Percentiles rank a stretch among this genome's conserved stretches.
These are phyloP conservation scores for Podarcis lilfordi DNA, from an alignment of 2,797 vertebrate genomes.

Conservation along the genomic window DNA sequence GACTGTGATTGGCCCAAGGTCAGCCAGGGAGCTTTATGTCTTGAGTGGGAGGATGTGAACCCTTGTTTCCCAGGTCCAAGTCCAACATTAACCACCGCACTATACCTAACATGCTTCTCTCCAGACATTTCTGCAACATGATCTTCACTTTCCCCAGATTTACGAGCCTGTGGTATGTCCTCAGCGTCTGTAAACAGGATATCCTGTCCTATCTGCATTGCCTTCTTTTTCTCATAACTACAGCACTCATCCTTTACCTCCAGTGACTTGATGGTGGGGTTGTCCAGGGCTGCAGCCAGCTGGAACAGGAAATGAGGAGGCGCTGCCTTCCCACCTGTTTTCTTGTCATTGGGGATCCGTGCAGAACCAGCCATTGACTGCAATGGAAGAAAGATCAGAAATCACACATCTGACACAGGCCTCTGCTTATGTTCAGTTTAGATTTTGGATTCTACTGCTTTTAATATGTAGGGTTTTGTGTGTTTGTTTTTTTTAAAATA, in stretches of 20 bases:
- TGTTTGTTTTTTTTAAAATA: no score
- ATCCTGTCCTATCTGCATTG: neutral
- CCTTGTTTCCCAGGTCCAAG: no score
- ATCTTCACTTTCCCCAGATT: no score
- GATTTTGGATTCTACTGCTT: no score
- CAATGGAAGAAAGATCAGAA: neutral
- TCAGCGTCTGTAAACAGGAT: neutral
- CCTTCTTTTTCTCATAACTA: neutral
- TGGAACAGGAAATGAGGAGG: conserved; percentile 11
- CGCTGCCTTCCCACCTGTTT: neutral
- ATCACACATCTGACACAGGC: neutral
- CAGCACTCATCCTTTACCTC: conserved; percentile 16
- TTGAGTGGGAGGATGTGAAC: no score
- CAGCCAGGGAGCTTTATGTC: no score
- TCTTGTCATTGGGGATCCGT: conserved; percentile 16
- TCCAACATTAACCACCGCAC: no score
- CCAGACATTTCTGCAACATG: neutral
- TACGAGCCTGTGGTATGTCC: neutral
- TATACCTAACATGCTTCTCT: neutral
- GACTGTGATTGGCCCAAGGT: no score
- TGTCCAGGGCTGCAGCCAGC: conserved; percentile 28
- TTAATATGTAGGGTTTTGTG: no score
- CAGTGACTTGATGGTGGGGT: conserved; percentile 23
- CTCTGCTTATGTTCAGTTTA: no score
- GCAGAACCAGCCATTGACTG: conserved; percentile 11